Base-by-base conservation (phyloP, 2,113 vertebrate species). In the Syrrhaptes paradoxus region DNA sequence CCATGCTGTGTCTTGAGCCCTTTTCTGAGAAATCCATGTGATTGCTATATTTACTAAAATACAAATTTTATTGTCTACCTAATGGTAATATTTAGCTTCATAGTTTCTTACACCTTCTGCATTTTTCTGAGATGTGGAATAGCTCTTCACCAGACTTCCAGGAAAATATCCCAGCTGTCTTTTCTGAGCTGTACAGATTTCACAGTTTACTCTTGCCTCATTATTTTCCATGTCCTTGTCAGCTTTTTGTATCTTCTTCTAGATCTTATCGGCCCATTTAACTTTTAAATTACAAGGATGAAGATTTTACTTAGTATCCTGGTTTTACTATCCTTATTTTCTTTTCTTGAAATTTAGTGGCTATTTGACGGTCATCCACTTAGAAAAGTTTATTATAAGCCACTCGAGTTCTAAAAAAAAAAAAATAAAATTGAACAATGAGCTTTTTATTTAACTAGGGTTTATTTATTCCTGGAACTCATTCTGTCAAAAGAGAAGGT, bases 1-100 rank as follows among this genome's bases (percentile, higher is more conserved):
- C n/a, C 1, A 3, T 77, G 36, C 24, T 0, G 0, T 51, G 8
- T 59, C 36, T 57, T 79, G 49, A 67, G 70, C 4, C 20, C 66
- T 75, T 66, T 73, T 79, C n/a, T 61, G 70, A 65, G 51, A 38
- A 52, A 66, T 77, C 41, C 25, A 11, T 0, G 4, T 1, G 3
- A 73, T 43, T 62, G 25, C 68, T 76, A 0, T 55, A 38, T 16
- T 63, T 87, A 57, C 24, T 48, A 25, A 77, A 78, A 72, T 20
- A 72, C 14, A 51, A 16, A 32, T 54, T 79, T 51, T 75, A 25
- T 46, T 62, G 2, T 55, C 22, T 66, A 8, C 10, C 41, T 73
- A n/a, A 25, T 45, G 43, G 17, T 58, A 58, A 24, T 52, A 58
- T 63, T 75, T 52, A 63, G 11, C 48, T 74, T 67, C 0, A 0